Conservation (phyloP, 2,113 vertebrate species). For the Mustela nigripes region DNA sequence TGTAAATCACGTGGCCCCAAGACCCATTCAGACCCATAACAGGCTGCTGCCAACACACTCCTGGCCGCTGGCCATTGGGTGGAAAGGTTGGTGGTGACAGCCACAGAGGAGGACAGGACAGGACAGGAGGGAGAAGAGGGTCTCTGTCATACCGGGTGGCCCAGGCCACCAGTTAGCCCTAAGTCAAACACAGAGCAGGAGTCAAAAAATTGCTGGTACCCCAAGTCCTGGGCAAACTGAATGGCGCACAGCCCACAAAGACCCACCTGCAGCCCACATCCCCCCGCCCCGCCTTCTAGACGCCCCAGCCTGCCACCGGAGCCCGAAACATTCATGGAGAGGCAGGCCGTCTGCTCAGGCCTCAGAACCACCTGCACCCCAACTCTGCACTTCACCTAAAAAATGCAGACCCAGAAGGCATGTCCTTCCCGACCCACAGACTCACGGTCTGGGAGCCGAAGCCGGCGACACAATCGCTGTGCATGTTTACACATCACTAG, state of each 20-base stretch:
- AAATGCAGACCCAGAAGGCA: background rate
- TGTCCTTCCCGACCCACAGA: background rate
- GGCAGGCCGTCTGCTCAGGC: background rate
- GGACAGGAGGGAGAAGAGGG: background rate
- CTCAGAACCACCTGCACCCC: background rate
- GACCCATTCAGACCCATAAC: background rate
- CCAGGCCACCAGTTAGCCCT: background rate
- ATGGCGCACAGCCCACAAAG: background rate
- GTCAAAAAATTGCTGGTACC: background rate
- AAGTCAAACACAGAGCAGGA: background rate
- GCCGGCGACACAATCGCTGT: conserved; percentile 46
- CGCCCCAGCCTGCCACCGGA: fast-evolving
- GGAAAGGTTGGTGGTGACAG: background rate
- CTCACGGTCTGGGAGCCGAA: conserved; percentile 36
- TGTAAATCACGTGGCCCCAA: background rate
- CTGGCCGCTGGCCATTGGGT: background rate
- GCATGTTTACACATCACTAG: background rate
- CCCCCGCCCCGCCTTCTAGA: background rate
- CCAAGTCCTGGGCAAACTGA: too few relatives aligned
- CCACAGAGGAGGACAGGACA: background rate
- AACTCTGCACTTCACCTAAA: background rate
- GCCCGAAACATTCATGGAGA: fast-evolving
- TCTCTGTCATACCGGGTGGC: background rate
- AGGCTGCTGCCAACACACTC: background rate
- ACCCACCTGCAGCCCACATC: too few relatives aligned